Evolutionary conservation across 2,888 invertebrate genomes (phyloP).

Genomic region (Gymnocheta viridis): DNA sequence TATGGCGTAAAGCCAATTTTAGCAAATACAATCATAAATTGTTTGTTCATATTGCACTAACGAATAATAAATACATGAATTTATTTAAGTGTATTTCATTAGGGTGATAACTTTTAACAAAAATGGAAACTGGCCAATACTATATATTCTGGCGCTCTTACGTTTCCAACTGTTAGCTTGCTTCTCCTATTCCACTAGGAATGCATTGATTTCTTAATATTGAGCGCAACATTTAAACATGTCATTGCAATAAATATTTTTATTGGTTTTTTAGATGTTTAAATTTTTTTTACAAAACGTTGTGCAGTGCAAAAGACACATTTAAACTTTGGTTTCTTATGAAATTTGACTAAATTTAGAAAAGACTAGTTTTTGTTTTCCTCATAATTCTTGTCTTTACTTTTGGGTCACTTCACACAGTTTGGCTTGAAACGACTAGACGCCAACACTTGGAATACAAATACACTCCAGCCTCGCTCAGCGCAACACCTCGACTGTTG

Average conservation of each 20-base stretch:
- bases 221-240: constrained; percentile 40
- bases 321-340: constrained; percentile 36
- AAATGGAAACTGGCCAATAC: not conserved
- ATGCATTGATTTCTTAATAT: constrained; percentile 28
- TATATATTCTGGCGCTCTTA: not conserved
- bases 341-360: constrained; percentile 42
- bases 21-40: constrained; percentile 4
- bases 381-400: constrained; percentile 11
- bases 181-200: not conserved
- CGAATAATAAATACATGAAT: not conserved
- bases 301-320: constrained; percentile 8
- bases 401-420: constrained; percentile 12
- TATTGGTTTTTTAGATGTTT: constrained; percentile 14
- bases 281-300: not conserved
- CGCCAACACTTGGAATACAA: constrained; percentile 35
- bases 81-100: not conserved
- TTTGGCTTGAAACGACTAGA: not conserved
- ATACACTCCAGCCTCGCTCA: too few species aligned
- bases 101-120: not conserved
- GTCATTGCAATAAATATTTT: constrained; percentile 42
- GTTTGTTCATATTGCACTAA: not conserved
- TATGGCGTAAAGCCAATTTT: constrained; percentile 53
- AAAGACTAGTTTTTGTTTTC: constrained; percentile 50
- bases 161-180: not conserved
- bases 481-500: too few species aligned